phyloP scores from a whole-genome alignment of 2,113 vertebrate species.

The Entelurus aequoreus region DNA sequence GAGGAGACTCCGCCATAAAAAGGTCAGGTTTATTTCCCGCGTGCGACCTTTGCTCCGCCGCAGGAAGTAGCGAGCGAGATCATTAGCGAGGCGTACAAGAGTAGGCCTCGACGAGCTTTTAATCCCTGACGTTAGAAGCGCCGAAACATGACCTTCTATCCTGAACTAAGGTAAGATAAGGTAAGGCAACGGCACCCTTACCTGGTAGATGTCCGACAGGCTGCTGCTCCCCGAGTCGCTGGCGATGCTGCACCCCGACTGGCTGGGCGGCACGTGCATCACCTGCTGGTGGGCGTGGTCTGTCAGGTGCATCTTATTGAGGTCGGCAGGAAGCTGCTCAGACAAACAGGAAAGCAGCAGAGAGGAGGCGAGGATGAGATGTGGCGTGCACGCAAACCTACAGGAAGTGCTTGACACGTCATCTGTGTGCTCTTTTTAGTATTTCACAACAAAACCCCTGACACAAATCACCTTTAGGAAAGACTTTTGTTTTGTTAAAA shows the following conservation, averaged over 20 bases:
- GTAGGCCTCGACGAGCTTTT: background rate
- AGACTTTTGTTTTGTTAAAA: no score
- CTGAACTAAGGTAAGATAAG: no score
- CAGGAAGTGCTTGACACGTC: no score
- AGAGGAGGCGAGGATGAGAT: background rate
- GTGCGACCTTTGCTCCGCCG: constrained; percentile 48
- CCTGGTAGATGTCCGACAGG: constrained; percentile 98
- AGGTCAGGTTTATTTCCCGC: constrained; percentile 43
- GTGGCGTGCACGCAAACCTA: no score
- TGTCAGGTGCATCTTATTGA: constrained; percentile 94
- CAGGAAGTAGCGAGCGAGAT: constrained; percentile 22
- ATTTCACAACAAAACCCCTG: background rate
- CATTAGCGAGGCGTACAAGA: constrained; percentile 30
- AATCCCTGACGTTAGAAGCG: no score
- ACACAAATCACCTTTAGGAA: no score
- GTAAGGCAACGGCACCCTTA: constrained; percentile 35
- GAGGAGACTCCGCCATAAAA: constrained; percentile 2
- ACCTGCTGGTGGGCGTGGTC: constrained; percentile 87
- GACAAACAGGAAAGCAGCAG: constrained; percentile 36
- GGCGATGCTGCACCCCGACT: constrained; percentile 94
- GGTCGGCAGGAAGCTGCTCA: constrained; percentile 90
- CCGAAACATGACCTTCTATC: no score
- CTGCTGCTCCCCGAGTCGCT: constrained; percentile 98
- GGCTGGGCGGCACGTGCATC: constrained; percentile 87
- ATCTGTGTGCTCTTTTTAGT: no score